These are phyloP conservation scores for Amphipyra berbera DNA, from an alignment of 2,888 invertebrate species.

Conservation along the genomic window DNA sequence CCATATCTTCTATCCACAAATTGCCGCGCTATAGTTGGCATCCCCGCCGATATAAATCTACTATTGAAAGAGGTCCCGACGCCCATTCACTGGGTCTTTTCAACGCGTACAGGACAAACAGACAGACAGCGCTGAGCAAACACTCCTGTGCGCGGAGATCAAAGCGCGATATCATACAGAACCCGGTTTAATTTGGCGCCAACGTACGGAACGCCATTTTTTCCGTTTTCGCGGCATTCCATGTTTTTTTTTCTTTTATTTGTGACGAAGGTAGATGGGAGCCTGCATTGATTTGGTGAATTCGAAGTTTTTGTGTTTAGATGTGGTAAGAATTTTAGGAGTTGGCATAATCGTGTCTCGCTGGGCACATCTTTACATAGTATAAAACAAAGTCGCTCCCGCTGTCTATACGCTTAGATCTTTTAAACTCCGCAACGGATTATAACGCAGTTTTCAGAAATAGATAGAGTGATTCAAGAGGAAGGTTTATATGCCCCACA, in stretches of 20 bases:
- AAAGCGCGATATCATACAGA: constrained; percentile 87
- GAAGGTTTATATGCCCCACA: too few relatives aligned
- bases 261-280: constrained; percentile 2
- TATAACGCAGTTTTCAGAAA: too few relatives aligned
- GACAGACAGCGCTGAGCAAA: constrained; percentile 78
- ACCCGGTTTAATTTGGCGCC: constrained; percentile 87
- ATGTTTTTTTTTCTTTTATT: constrained; percentile 32
- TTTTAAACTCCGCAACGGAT: too few relatives aligned
- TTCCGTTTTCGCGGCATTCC: constrained; percentile 72
- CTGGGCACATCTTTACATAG: neutral
- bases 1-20: constrained; percentile 85
- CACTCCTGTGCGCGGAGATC: constrained; percentile 84
- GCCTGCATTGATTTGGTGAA: constrained; percentile 24
- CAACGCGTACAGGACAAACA: constrained; percentile 81
- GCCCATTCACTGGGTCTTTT: constrained; percentile 81
- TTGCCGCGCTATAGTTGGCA: constrained; percentile 84
- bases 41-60: constrained; percentile 85
- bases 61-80: constrained; percentile 79
- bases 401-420: too few relatives aligned
- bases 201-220: constrained; percentile 85
- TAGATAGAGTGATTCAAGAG: too few relatives aligned
- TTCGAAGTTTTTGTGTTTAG: constrained; percentile 22
- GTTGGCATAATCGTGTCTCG: neutral
- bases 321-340: neutral
- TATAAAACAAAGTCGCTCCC: too few relatives aligned